These are phyloP conservation scores for Geophilus truncorum DNA, from an alignment of 2,888 invertebrate genomes.

Conservation along the genomic window DNA sequence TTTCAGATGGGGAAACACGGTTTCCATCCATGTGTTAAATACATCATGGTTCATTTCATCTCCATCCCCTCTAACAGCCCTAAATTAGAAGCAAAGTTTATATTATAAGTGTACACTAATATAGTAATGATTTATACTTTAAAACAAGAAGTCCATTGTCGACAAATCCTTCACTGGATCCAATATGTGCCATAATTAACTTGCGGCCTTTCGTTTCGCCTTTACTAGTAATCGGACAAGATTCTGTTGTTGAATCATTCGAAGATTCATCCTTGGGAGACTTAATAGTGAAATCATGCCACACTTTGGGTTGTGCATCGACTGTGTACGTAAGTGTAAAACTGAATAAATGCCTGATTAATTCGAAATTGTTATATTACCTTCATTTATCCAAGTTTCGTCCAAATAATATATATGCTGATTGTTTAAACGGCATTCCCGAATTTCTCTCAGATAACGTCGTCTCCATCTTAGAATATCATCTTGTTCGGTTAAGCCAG, in stretches of 20 bases:
- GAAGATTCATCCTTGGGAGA: no score
- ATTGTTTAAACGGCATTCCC: not conserved
- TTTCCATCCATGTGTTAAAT: slow-evolving; percentile 30
- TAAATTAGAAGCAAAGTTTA: no score
- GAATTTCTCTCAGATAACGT: not conserved
- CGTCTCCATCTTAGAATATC: not conserved
- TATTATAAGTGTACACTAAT: not conserved
- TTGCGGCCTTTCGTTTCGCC: no score
- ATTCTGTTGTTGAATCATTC: no score
- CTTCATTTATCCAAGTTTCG: slow-evolving; percentile 26
- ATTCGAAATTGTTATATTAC: not conserved
- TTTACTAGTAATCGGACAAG: no score
- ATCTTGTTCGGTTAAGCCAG: not conserved
- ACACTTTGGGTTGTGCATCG: no score
- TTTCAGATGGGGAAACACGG: slow-evolving; percentile 27
- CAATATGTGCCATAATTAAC: not conserved
- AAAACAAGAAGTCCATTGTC: not conserved
- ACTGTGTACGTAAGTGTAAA: no score
- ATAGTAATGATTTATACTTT: slow-evolving; percentile 27
- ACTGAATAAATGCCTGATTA: no score
- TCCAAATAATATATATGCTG: not conserved
- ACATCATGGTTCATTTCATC: not conserved
- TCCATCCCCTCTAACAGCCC: not conserved
- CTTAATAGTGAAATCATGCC: not conserved
- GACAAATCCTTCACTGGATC: not conserved